phyloP scores from a whole-genome alignment of 2,113 vertebrate genomes.

The Saimiri boliviensis region DNA sequence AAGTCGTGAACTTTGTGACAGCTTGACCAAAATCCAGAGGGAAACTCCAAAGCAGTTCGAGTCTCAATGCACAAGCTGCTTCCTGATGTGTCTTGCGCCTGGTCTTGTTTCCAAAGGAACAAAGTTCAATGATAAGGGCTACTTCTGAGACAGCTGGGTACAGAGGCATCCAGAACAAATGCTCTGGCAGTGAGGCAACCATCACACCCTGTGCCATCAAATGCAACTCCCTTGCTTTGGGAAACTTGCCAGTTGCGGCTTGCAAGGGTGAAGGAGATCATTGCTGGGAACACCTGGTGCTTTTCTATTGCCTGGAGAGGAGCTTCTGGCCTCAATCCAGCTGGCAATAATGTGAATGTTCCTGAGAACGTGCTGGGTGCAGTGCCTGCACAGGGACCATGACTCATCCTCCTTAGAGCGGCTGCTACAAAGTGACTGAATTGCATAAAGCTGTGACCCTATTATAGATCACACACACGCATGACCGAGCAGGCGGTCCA shows the following conservation, averaged over 20 bases:
- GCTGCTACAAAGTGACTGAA: neutral
- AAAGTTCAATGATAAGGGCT: neutral
- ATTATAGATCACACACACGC: neutral
- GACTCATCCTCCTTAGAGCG: neutral
- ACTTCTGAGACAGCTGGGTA: neutral
- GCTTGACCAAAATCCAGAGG: neutral
- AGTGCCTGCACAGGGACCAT: neutral
- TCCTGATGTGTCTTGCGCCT: neutral
- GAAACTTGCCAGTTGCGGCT: neutral
- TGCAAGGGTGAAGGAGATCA: neutral
- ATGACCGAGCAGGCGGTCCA: neutral
- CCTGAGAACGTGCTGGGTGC: neutral
- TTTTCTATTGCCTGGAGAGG: neutral
- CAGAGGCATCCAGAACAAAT: neutral
- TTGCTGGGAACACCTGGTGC: neutral
- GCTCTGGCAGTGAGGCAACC: neutral
- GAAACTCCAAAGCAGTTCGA: neutral
- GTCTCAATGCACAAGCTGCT: neutral
- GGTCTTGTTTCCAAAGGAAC: neutral
- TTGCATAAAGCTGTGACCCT: neutral
- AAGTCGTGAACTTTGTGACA: neutral
- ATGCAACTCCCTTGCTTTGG: neutral
- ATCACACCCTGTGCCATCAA: neutral
- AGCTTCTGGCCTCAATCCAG: neutral
- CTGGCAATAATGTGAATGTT: slow-evolving; percentile 12